phyloP scores from a whole-genome alignment of 2,113 vertebrate species.

The Eonycteris spelaea region DNA sequence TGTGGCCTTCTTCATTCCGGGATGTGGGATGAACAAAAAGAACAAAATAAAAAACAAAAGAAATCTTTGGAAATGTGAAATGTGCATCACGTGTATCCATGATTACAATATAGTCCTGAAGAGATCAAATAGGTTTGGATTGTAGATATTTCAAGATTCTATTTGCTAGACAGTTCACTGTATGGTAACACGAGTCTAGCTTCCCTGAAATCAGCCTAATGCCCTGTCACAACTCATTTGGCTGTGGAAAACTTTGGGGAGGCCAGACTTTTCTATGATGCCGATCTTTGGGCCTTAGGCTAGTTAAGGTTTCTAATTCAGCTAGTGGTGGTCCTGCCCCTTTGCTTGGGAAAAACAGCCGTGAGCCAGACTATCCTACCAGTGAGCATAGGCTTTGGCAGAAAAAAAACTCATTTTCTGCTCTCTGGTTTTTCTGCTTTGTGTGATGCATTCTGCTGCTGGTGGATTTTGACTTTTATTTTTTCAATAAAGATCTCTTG shows the following conservation, averaged over 20 bases:
- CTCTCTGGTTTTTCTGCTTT: constrained; percentile 1
- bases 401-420: constrained; percentile 8
- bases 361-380: neutral
- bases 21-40: constrained; percentile 75
- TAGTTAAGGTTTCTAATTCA: constrained; percentile 22
- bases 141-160: constrained; percentile 30
- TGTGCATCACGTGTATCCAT: constrained; percentile 56
- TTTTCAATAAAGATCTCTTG: constrained; percentile 63
- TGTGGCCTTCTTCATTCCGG: constrained; percentile 79
- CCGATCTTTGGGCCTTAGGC: neutral
- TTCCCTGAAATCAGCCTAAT: neutral
- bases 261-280: neutral
- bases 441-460: neutral
- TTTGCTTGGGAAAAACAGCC: neutral
- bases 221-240: neutral
- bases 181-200: neutral
- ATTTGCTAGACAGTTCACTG: constrained; percentile 22
- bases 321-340: neutral
- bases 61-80: constrained; percentile 75
- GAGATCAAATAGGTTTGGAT: constrained; percentile 55
- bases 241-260: neutral
- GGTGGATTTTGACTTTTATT: constrained; percentile 12
- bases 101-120: constrained; percentile 81
- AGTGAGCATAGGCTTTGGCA: constrained; percentile 24
- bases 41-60: constrained; percentile 64